A percentile compares a stretch with the other conserved stretches of the same genome.
Conservation (phyloP, 2,113 vertebrate genomes). For the Mustelus asterias region DNA sequence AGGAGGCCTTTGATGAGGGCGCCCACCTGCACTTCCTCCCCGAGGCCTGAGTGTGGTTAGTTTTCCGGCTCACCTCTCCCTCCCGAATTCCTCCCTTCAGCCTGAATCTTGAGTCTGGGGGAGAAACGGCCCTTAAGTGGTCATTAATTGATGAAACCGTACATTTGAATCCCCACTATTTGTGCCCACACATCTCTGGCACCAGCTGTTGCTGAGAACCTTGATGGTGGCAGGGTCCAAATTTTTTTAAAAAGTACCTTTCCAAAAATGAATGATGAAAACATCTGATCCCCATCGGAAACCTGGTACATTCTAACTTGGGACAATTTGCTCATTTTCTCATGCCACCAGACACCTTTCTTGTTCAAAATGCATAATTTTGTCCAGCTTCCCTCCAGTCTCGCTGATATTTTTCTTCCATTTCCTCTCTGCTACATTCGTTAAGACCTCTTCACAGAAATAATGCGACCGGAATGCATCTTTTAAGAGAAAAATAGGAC, state of each 20-base stretch:
- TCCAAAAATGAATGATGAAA: neutral
- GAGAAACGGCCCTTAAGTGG: too few species aligned
- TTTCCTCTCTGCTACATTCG: neutral
- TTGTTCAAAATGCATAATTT: neutral
- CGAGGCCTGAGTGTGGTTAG: too few species aligned
- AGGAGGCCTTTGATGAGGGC: too few species aligned
- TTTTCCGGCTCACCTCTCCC: too few species aligned
- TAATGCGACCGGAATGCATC: neutral
- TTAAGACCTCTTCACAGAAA: neutral
- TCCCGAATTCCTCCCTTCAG: too few species aligned
- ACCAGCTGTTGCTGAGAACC: neutral
- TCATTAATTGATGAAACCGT: too few species aligned
- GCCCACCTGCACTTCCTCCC: too few species aligned
- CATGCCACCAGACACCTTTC: neutral
- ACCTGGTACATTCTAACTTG: neutral
- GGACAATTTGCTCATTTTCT: neutral
- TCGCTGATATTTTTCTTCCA: neutral
- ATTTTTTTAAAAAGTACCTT: neutral
- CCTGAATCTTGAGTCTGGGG: too few species aligned
- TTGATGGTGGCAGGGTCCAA: neutral
- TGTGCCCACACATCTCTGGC: neutral
- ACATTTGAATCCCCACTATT: neutral
- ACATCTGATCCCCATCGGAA: neutral
- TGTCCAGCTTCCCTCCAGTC: neutral
- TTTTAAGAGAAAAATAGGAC: neutral